Base-by-base conservation (phyloP, 1,140 invertebrate genomes). In the Eurosta solidaginis region DNA sequence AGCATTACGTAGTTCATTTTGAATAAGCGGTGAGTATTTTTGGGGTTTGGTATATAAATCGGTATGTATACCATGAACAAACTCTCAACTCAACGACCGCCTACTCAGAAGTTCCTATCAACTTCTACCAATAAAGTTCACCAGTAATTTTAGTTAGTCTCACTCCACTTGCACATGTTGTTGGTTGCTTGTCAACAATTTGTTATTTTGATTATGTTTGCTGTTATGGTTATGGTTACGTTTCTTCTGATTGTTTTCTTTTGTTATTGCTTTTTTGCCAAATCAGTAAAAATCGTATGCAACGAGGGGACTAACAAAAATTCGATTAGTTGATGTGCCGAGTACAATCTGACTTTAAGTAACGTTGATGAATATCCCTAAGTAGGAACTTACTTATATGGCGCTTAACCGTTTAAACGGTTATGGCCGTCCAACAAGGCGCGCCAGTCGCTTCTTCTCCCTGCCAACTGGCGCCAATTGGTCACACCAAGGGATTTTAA, bases 161-260 rank as follows among this genome's bases (percentile, higher is more conserved):
- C 33, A 6, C n/a, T 17, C 36, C 59, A 40, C 33, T 36, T 40
- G 33, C 40, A 9, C 10, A 33, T 68, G 7, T 68, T 68, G 33
- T 68, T 68, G 29, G 27, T 42, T 68, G 59, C 33, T 68, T 68
- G 59, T 68, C 29, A 68, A 68, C 59, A 68, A 22, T 42, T 42
- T 10, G 36, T n/a, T n/a, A n/a, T n/a, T n/a, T n/a, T n/a, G n/a
- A 29, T 20, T n/a, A 3, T 68, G 7, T 68, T 68, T 68, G 59
- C 40, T 68, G 59, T 68, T 68, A 68, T 68, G 59, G 59, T 68
- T 20, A 36, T 68, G 17, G 36, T 59, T 33, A 59, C 14, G n/a
- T 22, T 68, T 40, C 40, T 68, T 68, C n/a, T 68, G 17, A 12
- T 42, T 68, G 33, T 40, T 68, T 68, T 42, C 36, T 14, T 68